Conservation (phyloP, 2,797 vertebrate genomes). For the Molothrus aeneus region DNA sequence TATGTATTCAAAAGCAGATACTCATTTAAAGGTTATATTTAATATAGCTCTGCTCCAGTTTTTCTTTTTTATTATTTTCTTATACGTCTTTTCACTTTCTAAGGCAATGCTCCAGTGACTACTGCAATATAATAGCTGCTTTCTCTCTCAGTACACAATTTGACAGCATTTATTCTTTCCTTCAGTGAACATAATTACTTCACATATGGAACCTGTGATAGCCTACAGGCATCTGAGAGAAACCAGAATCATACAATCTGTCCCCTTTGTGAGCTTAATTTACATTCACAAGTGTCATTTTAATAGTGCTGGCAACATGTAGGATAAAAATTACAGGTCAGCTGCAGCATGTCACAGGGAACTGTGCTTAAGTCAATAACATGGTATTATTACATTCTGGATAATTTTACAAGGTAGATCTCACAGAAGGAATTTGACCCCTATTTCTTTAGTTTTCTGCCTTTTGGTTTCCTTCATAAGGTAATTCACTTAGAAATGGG, state of each 20-base stretch:
- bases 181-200: conserved; percentile 89
- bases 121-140: conserved; percentile 83
- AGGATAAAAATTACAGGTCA: conserved; percentile 82
- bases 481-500: conserved; percentile 75
- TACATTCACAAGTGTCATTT: conserved; percentile 84
- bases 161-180: conserved; percentile 88
- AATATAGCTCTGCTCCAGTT: conserved; percentile 69
- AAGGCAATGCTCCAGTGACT: conserved; percentile 78
- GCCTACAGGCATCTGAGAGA: conserved; percentile 84
- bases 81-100: conserved; percentile 78
- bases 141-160: conserved; percentile 81
- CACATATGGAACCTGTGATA: conserved; percentile 87
- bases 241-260: conserved; percentile 85
- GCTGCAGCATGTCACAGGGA: conserved; percentile 73
- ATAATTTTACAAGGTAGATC: conserved; percentile 78
- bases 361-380: conserved; percentile 81
- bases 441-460: conserved; percentile 72
- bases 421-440: conserved; percentile 75
- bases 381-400: conserved; percentile 75
- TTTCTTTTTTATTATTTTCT: conserved; percentile 75
- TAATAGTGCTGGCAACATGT: conserved; percentile 79
- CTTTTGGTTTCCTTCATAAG: conserved; percentile 57
- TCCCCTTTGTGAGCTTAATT: conserved; percentile 83
- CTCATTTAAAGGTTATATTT: conserved; percentile 73
- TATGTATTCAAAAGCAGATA: conserved; percentile 75